Conservation (phyloP, 2,888 invertebrate genomes). For the Plebejus argus region DNA sequence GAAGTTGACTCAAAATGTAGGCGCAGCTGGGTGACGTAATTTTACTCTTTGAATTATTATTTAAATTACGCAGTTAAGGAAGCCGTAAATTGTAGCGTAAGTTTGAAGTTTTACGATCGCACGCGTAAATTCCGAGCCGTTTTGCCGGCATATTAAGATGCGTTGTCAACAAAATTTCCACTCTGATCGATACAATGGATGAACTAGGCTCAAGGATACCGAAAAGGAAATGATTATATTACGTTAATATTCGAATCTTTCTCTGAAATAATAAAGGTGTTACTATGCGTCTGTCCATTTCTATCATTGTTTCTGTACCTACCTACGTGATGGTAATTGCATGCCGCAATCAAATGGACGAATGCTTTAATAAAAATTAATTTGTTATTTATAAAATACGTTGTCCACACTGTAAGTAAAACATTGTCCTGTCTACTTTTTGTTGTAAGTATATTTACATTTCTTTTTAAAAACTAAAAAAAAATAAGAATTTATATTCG, state of each 20-base stretch:
- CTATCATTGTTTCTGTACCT: too few species aligned
- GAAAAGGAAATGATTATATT: background rate
- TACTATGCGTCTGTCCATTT: too few species aligned
- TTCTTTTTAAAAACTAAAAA: background rate
- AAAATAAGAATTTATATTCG: background rate
- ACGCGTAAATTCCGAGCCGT: constrained; percentile 14
- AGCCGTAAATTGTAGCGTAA: constrained; percentile 33
- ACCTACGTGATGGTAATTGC: too few species aligned
- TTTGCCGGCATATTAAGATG: constrained; percentile 19
- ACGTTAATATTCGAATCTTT: too few species aligned
- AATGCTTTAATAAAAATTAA: too few species aligned
- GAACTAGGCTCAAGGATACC: background rate
- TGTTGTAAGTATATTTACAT: background rate
- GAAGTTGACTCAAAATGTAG: constrained; percentile 70
- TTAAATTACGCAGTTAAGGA: constrained; percentile 46
- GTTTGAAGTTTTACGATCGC: constrained; percentile 35
- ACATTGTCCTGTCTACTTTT: background rate
- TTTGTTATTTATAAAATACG: too few species aligned
- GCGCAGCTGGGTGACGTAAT: constrained; percentile 62
- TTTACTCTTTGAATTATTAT: constrained; percentile 60
- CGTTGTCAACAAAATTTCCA: constrained; percentile 7
- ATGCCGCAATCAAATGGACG: too few species aligned
- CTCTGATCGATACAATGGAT: background rate
- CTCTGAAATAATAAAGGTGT: too few species aligned
- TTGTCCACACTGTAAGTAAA: background rate